Evolutionary conservation across 2,888 invertebrate species (phyloP).

Genomic region (Piscicola geometra): DNA sequence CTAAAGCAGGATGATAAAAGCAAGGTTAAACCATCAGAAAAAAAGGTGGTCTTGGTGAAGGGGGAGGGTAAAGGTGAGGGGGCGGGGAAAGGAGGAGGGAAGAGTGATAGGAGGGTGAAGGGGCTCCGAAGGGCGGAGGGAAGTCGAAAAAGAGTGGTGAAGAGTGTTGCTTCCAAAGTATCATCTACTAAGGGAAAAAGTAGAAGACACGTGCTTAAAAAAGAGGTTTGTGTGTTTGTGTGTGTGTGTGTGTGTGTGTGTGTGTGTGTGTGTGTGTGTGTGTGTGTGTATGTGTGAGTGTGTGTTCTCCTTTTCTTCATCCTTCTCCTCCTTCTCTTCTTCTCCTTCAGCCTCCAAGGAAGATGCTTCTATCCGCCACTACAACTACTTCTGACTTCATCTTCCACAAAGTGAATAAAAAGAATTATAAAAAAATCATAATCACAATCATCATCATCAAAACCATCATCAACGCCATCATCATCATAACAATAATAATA

Average conservation of each 20-base stretch:
- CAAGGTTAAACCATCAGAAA: background rate
- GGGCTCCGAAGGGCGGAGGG: background rate
- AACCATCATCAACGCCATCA: no score
- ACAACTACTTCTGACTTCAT: conserved; percentile 74
- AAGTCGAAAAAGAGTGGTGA: background rate
- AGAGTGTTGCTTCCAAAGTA: background rate
- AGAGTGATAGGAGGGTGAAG: background rate
- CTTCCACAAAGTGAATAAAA: conserved; percentile 72
- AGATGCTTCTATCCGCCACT: conserved; percentile 74
- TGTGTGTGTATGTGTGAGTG: no score
- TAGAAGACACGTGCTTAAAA: conserved; percentile 13
- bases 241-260: no score
- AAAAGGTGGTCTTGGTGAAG: background rate
- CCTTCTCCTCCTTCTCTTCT: no score
- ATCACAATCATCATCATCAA: no score
- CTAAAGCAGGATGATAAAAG: background rate
- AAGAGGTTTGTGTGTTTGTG: no score
- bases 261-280: no score
- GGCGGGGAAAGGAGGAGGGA: background rate
- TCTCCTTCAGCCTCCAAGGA: conserved; percentile 67
- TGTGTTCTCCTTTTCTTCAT: no score
- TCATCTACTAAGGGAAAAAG: conserved; percentile 16
- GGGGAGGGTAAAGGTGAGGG: background rate
- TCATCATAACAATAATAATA: no score
- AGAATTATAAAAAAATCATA: no score